Evolutionary conservation across 2,113 vertebrate genomes (phyloP).

Genomic region (Scatophagus argus): DNA sequence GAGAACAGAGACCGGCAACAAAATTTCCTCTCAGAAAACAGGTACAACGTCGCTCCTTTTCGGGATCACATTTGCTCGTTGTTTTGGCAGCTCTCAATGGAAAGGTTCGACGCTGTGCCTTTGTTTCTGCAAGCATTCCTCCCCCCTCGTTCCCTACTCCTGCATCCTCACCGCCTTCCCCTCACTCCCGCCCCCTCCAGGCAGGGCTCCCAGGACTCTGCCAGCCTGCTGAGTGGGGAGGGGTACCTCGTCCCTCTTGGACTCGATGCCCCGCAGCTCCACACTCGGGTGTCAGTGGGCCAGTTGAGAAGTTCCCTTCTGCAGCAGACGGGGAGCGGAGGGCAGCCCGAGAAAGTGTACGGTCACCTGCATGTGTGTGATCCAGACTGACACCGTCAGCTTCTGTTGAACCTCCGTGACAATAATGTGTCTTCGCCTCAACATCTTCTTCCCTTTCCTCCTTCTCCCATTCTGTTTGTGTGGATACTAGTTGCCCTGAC

Average conservation of each 20-base stretch:
- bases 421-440: background rate
- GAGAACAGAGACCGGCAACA: background rate
- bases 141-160: conserved; percentile 10
- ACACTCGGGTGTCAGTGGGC: conserved; percentile 84
- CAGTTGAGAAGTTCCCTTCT: conserved; percentile 80
- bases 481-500: conserved; percentile 52
- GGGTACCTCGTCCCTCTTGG: conserved; percentile 23
- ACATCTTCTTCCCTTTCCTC: conserved; percentile 24
- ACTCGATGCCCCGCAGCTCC: conserved; percentile 70
- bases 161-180: conserved; percentile 42
- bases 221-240: conserved; percentile 56
- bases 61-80: background rate
- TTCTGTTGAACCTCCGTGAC: conserved; percentile 22
- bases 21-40: conserved; percentile 14
- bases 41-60: background rate
- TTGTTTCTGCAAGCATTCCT: conserved; percentile 23
- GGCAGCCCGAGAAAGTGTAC: conserved; percentile 77
- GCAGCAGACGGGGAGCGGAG: conserved; percentile 75
- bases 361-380: conserved; percentile 68
- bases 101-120: background rate
- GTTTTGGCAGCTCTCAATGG: background rate
- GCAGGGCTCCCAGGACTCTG: conserved; percentile 72
- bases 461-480: conserved; percentile 14
- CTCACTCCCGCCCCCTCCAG: conserved; percentile 71
- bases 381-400: conserved; percentile 24